A percentile compares a stretch with the other conserved stretches of the same genome.
Conservation (phyloP, 2,888 invertebrate genomes). For the Heliconius aoede region DNA sequence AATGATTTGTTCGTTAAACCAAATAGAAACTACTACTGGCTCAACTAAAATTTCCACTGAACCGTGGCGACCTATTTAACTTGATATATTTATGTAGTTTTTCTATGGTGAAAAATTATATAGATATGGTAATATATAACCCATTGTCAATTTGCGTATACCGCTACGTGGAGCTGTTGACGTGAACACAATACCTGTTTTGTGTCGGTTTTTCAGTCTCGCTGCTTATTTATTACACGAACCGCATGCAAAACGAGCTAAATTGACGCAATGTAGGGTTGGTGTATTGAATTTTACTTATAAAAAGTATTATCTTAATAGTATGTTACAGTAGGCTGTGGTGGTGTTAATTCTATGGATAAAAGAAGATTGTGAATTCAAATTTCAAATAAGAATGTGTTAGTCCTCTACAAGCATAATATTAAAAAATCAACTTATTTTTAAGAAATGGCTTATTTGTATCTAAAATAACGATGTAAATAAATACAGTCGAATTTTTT, state of each 20-base stretch:
- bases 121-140: conserved; percentile 33
- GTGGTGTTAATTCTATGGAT: conserved; percentile 13
- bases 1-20: background rate
- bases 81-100: conserved; percentile 15
- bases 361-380: background rate
- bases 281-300: conserved; percentile 30
- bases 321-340: background rate
- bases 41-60: background rate
- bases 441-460: background rate
- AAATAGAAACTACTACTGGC: background rate
- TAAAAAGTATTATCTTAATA: background rate
- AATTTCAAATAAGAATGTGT: no score
- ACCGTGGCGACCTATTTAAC: background rate
- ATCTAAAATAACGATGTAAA: background rate
- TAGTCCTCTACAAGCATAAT: background rate
- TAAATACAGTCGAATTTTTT: background rate
- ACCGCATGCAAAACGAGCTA: conserved; percentile 71
- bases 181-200: conserved; percentile 63
- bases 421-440: no score
- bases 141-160: conserved; percentile 44
- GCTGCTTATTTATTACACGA: conserved; percentile 67
- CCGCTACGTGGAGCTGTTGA: conserved; percentile 43
- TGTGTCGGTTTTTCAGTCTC: conserved; percentile 59
- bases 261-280: conserved; percentile 67
- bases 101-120: conserved; percentile 33